phyloP scores from a whole-genome alignment of 2,113 vertebrate species.

The Leptocoma aspasia region DNA sequence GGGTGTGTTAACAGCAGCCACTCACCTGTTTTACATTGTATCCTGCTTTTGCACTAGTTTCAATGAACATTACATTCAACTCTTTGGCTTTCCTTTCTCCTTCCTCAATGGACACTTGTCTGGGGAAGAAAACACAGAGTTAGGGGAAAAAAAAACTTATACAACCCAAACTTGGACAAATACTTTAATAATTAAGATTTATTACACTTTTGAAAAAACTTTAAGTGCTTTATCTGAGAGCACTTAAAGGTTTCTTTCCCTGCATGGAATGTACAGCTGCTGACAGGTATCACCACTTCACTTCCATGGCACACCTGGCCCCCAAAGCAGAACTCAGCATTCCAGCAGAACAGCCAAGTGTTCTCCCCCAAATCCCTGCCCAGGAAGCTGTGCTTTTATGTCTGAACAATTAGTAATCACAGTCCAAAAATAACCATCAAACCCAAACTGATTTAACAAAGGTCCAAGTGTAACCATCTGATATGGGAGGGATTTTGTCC shows the following conservation, averaged over 20 bases:
- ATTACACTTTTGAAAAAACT: background rate
- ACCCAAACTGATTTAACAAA: background rate
- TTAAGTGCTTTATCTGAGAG: background rate
- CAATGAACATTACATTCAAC: slow-evolving; percentile 99
- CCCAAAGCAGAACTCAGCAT: background rate
- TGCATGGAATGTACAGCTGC: background rate
- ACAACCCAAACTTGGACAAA: background rate
- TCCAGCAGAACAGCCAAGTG: background rate
- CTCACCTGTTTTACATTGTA: slow-evolving; percentile 99
- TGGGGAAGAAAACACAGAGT: slow-evolving; percentile 68
- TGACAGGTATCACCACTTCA: background rate
- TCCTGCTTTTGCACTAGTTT: slow-evolving; percentile 99
- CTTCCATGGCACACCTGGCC: background rate
- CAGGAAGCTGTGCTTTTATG: background rate
- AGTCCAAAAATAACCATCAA: background rate
- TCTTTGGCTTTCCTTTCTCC: slow-evolving; percentile 99
- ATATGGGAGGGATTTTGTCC: background rate
- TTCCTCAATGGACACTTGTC: slow-evolving; percentile 99
- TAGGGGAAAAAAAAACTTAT: background rate
- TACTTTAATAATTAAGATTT: background rate
- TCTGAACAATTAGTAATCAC: background rate
- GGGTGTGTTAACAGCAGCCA: fast-evolving
- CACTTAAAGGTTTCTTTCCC: too few relatives aligned
- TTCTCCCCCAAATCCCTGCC: background rate
- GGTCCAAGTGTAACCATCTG: background rate